Evolutionary conservation across 2,113 vertebrate genomes (phyloP), one percentile per base, ranked within the genome.

Genomic region (Tamias sibiricus): DNA sequence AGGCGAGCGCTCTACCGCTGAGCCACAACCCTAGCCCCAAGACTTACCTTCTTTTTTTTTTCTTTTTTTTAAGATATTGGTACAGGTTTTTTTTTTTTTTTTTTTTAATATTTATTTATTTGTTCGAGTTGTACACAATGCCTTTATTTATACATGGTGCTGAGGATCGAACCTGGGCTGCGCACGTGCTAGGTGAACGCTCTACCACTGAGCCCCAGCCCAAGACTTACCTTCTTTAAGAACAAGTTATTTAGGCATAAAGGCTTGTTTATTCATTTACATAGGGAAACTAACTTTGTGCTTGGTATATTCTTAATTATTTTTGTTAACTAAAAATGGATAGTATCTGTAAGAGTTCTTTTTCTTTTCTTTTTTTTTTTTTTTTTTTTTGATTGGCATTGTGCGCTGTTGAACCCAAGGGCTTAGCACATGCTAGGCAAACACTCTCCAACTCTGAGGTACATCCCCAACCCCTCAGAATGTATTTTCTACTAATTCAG

Each of bases 211-310:
- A n/a, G n/a, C n/a, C n/a, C n/a, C n/a, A n/a, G n/a, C n/a, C n/a
- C n/a, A n/a, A n/a, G n/a, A n/a, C n/a, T n/a, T n/a, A n/a, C n/a
- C n/a, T n/a, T n/a, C n/a, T n/a, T 95, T 76, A 82, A 94, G 19
- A 89, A 82, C 32, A 90, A 59, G 28, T 91, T 94, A 71, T 59
- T 86, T 93, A 81, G n/a, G 44, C 20, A 37, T 20, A 95, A 91
- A 80, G 47, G 1, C 64, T 90, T 54, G 4, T 62, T 72, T 81
- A 24, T 32, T 47, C 44, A 24, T 80, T 72, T 96, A 42, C 62
- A 13, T 59, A 12, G 30, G 57, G 87, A 80, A 66, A 84, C 49
- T 87, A 66, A 62, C 17, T 94, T 66, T 64, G 62, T 85, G 19
- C 44, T 87, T 76, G 84, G 47, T 95, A 22, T 79, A 57, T 44